phyloP scores from a whole-genome alignment of 2,797 vertebrate species.

The Enteromius trimaculatus region DNA sequence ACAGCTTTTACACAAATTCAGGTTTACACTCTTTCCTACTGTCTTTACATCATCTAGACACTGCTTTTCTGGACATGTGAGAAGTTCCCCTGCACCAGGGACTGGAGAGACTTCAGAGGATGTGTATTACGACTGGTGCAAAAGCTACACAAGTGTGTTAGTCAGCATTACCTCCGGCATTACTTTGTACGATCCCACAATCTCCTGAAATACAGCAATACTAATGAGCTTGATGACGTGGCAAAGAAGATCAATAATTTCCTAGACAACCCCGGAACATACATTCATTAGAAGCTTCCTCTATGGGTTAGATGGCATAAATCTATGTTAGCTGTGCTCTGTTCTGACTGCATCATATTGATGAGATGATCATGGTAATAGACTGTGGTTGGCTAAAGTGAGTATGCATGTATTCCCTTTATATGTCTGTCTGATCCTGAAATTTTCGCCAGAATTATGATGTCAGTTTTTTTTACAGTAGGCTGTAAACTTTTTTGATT shows the following conservation, averaged over 20 bases:
- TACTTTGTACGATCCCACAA: conserved; percentile 81
- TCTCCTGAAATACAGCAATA: conserved; percentile 78
- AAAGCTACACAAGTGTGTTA: conserved; percentile 82
- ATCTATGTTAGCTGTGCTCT: conserved; percentile 23
- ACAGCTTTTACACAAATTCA: neutral
- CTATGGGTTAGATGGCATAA: conserved; percentile 2
- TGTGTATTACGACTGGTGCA: conserved; percentile 78
- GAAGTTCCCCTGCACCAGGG: conserved; percentile 78
- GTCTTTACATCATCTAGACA: conserved; percentile 67
- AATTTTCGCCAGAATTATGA: conserved; percentile 6
- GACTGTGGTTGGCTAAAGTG: conserved; percentile 12
- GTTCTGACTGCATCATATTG: conserved; percentile 45
- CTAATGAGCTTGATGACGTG: conserved; percentile 75
- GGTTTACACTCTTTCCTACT: neutral
- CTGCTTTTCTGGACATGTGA: conserved; percentile 88
- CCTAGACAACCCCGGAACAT: conserved; percentile 72
- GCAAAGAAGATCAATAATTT: conserved; percentile 78
- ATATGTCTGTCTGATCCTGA: neutral
- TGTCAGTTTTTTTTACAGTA: neutral
- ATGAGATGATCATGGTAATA: conserved; percentile 34
- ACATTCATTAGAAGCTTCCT: conserved; percentile 65
- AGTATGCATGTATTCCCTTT: neutral
- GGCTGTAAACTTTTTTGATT: neutral
- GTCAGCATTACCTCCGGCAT: conserved; percentile 82
- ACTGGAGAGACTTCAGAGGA: conserved; percentile 76